phyloP scores from a whole-genome alignment of 1,140 invertebrate species.

The Vanessa tameamea region DNA sequence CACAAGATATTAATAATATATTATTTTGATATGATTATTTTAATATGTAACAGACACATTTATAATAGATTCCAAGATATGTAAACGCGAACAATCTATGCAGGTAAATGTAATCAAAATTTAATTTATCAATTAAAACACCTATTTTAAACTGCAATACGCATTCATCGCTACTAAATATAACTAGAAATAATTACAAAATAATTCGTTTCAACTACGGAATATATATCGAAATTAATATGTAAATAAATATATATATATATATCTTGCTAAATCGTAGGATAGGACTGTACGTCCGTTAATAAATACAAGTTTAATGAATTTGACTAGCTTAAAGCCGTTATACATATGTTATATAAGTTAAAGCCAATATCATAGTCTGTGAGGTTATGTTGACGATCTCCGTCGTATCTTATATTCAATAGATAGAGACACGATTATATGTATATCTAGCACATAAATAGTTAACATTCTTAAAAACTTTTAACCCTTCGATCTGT shows the following conservation, averaged over 20 bases:
- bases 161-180: conserved; percentile 45
- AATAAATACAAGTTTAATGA: conserved; percentile 69
- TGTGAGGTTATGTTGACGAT: conserved; percentile 75
- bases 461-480: conserved; percentile 66
- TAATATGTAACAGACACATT: conserved; percentile 36
- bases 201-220: conserved; percentile 73
- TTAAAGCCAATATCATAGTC: conserved; percentile 79
- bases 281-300: conserved; percentile 51
- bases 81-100: conserved; percentile 38
- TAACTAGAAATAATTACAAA: conserved; percentile 61
- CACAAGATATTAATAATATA: conserved; percentile 13
- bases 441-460: conserved; percentile 72
- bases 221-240: conserved; percentile 77
- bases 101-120: conserved; percentile 20
- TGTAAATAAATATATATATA: conserved; percentile 70
- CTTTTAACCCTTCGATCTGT: background rate
- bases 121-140: conserved; percentile 35
- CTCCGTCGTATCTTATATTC: conserved; percentile 67
- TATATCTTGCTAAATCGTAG: conserved; percentile 67
- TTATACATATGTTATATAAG: conserved; percentile 75
- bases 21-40: conserved; percentile 43
- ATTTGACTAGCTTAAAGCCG: conserved; percentile 78
- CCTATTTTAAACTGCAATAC: conserved; percentile 31
- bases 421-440: conserved; percentile 70
- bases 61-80: conserved; percentile 38